phyloP scores from a whole-genome alignment of 2,113 vertebrate genomes.

The Orthonyx spaldingii region DNA sequence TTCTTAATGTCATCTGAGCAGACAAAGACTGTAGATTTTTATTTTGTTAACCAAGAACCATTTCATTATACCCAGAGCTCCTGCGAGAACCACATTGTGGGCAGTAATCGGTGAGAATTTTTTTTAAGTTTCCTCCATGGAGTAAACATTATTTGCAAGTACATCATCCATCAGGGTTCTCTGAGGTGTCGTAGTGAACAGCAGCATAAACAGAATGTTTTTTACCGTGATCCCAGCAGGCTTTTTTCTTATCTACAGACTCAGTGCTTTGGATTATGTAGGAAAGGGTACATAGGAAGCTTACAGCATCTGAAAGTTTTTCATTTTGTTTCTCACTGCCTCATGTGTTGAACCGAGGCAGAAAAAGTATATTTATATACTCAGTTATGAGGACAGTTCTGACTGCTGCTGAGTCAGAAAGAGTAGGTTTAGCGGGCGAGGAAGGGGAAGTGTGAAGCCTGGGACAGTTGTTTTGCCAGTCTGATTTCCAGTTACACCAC shows the following conservation, averaged over 20 bases:
- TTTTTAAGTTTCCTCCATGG: not conserved
- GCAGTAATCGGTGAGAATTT: not conserved
- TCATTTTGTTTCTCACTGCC: not conserved
- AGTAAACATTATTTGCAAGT: not conserved
- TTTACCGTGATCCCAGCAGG: not conserved
- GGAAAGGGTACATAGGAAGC: not conserved
- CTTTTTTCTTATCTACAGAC: not conserved
- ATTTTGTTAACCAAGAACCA: not conserved
- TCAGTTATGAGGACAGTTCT: not conserved
- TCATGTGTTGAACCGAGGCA: rapidly evolving
- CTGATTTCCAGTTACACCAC: not conserved
- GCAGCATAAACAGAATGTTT: not conserved
- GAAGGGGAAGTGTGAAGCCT: not conserved
- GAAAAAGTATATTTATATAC: not conserved
- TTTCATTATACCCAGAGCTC: not conserved
- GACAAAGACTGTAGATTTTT: not conserved
- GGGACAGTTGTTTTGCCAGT: not conserved
- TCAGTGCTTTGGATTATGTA: not conserved
- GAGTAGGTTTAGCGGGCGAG: not conserved
- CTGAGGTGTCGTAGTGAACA: not conserved
- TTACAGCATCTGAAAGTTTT: not conserved
- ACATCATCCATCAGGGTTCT: not conserved
- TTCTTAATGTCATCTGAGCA: not conserved
- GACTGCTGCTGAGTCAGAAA: not conserved
- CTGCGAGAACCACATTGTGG: not conserved